Conservation (phyloP, 1,140 invertebrate genomes). For the Bombyx mandarina region DNA sequence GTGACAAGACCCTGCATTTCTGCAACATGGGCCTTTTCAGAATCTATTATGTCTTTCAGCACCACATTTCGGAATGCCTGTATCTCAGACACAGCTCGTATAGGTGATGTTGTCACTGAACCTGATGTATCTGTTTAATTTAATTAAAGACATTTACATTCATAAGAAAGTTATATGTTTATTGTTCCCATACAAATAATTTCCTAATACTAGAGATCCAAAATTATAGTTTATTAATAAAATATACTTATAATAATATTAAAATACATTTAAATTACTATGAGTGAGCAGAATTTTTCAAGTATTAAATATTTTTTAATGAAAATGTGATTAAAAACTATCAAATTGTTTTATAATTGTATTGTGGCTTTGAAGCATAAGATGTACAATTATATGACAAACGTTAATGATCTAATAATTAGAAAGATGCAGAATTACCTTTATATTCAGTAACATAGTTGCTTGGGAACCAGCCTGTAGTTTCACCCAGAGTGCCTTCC, state of each 20-base stretch:
- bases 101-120: slow-evolving; percentile 71
- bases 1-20: slow-evolving; percentile 89
- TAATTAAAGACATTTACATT: slow-evolving; percentile 15
- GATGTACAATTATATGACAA: too few relatives aligned
- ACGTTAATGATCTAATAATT: too few relatives aligned
- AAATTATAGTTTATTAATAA: too few relatives aligned
- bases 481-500: slow-evolving; percentile 95
- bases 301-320: too few relatives aligned
- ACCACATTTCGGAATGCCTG: slow-evolving; percentile 87
- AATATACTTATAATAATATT: too few relatives aligned
- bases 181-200: not conserved
- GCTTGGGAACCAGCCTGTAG: slow-evolving; percentile 98
- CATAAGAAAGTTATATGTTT: not conserved
- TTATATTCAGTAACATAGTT: slow-evolving; percentile 96
- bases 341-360: too few relatives aligned
- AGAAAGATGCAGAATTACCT: slow-evolving; percentile 40
- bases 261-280: too few relatives aligned
- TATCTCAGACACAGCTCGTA: slow-evolving; percentile 76
- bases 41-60: slow-evolving; percentile 94
- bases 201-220: too few relatives aligned
- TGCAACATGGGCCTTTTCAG: slow-evolving; percentile 89
- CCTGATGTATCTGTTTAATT: slow-evolving; percentile 60
- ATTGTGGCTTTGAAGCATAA: too few relatives aligned
- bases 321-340: too few relatives aligned
- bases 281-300: too few relatives aligned